Percentiles rank a stretch among this genome's conserved stretches.
phyloP scores from a whole-genome alignment of 1,140 invertebrate genomes.

The Macrocentrus cingulum region DNA sequence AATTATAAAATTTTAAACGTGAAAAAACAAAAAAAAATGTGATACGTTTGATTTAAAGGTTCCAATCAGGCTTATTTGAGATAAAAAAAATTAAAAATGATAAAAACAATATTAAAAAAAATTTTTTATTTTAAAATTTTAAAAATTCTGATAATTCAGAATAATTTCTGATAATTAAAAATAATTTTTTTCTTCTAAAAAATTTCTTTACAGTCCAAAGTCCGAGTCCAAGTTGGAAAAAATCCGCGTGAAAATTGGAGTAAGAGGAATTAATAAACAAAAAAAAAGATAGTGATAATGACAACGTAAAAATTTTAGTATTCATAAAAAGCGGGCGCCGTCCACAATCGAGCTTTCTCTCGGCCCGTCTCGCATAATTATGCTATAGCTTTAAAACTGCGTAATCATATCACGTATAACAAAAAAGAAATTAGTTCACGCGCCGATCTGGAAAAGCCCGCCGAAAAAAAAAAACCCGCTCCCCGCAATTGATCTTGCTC shows the following conservation, averaged over 20 bases:
- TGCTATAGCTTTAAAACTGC: slow-evolving; percentile 36
- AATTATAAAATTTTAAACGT: slow-evolving; percentile 2
- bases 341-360: slow-evolving; percentile 44
- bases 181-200: no score
- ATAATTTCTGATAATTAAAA: no score
- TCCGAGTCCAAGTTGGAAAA: slow-evolving; percentile 1
- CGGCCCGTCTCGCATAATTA: slow-evolving; percentile 40
- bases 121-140: no score
- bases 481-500: no score
- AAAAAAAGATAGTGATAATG: slow-evolving; percentile 25
- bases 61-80: no score
- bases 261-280: slow-evolving; percentile 18
- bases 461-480: slow-evolving; percentile 16
- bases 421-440: slow-evolving; percentile 1
- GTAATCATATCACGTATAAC: slow-evolving; percentile 44
- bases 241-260: neutral
- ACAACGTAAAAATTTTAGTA: no score
- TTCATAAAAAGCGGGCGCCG: slow-evolving; percentile 45
- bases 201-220: no score
- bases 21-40: neutral
- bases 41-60: no score
- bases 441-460: slow-evolving; percentile 10
- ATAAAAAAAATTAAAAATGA: no score
- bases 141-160: no score
- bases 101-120: no score